Conservation (phyloP, 2,888 invertebrate genomes). For the Polia nebulosa region DNA sequence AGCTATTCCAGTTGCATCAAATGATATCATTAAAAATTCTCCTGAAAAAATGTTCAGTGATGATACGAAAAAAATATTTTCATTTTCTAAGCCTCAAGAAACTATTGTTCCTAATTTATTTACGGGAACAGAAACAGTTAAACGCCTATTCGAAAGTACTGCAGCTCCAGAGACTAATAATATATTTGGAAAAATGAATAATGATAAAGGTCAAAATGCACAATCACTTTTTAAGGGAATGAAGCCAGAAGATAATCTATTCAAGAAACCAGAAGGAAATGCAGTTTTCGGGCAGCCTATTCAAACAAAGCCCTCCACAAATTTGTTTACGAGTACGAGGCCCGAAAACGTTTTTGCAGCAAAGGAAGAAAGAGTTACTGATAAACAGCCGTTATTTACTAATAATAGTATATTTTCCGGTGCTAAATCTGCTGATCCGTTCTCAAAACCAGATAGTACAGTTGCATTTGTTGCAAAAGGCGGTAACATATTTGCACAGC, state of each 20-base stretch:
- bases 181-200: constrained; percentile 67
- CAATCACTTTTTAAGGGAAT: constrained; percentile 65
- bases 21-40: constrained; percentile 78
- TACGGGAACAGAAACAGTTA: constrained; percentile 64
- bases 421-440: constrained; percentile 67
- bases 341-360: constrained; percentile 54
- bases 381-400: constrained; percentile 42
- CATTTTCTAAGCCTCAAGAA: constrained; percentile 85
- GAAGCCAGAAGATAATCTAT: constrained; percentile 59
- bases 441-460: constrained; percentile 68
- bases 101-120: constrained; percentile 67
- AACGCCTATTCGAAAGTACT: constrained; percentile 61
- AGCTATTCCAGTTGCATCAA: constrained; percentile 81
- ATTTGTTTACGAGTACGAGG: constrained; percentile 56
- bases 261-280: constrained; percentile 62
- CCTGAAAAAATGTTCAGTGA: constrained; percentile 77
- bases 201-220: constrained; percentile 63
- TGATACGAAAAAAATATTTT: constrained; percentile 77
- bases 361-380: constrained; percentile 37
- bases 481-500: constrained; percentile 77
- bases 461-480: constrained; percentile 68
- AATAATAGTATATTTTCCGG: constrained; percentile 61
- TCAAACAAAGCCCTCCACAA: constrained; percentile 55
- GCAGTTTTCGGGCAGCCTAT: constrained; percentile 62
- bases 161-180: constrained; percentile 51